Conservation (phyloP, 2,888 invertebrate genomes). For the Cephus pygmeus region DNA sequence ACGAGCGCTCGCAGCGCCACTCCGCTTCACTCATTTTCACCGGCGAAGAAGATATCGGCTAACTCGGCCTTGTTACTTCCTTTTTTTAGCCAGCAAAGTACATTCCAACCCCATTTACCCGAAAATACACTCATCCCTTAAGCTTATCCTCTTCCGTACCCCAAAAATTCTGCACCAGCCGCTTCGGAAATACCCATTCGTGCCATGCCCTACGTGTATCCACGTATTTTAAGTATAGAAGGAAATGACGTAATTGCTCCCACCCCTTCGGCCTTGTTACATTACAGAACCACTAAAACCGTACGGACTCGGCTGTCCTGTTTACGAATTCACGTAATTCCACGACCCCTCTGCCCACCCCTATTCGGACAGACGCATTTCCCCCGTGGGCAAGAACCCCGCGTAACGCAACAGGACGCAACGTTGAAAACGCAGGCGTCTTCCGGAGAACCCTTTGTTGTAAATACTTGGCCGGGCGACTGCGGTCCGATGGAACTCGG, state of each 20-base stretch:
- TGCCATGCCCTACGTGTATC: not conserved
- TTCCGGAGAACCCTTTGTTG: constrained; percentile 47
- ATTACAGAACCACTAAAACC: not conserved
- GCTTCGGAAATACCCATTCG: not conserved
- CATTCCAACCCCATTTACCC: not conserved
- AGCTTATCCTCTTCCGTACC: not conserved
- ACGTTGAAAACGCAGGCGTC: constrained; percentile 28
- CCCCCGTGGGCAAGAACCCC: not conserved
- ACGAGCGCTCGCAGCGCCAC: constrained; percentile 16
- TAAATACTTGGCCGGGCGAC: constrained; percentile 59
- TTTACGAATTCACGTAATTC: not conserved
- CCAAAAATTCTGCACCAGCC: not conserved
- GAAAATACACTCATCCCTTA: not conserved
- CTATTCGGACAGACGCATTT: not conserved
- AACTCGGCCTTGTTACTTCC: not conserved
- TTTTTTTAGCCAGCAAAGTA: not conserved
- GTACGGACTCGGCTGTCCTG: not conserved
- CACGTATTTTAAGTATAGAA: not conserved
- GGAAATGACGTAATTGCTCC: not conserved
- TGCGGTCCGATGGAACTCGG: constrained; percentile 57
- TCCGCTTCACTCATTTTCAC: constrained; percentile 31
- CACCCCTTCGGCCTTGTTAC: not conserved
- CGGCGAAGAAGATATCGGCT: not conserved
- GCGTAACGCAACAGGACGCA: constrained; percentile 23
- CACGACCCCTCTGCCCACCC: not conserved